Evolutionary conservation across 2,888 invertebrate species (phyloP), one percentile per base, ranked within the genome.

Genomic region (Eupithecia pulchellata): DNA sequence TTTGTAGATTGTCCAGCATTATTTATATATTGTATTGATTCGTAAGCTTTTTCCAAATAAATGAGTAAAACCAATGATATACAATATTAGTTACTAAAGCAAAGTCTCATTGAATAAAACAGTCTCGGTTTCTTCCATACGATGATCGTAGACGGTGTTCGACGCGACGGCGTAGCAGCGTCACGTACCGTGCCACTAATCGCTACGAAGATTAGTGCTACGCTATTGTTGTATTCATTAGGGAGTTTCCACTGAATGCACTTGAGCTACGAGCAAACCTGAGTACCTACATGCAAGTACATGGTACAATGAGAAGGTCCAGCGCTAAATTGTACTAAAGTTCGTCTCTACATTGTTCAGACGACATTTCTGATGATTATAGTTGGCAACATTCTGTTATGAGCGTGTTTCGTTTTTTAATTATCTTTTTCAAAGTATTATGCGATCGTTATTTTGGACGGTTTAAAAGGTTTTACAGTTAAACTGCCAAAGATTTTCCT

Each of bases 151-250:
- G 71, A 73, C 42, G 66, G 27, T 68, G 68, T 71, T 71, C 71
- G 68, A 42, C 69, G 66, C 66, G 69, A 74, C 71, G 68, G 55
- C 69, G 66, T 69, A 71, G 68, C 72, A 47, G 29, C 63, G 62
- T 62, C 67, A 62, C 68, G 71, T 73, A 64, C 32, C 78, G 74
- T 87, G 88, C 86, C 83, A 84, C 86, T 89, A 89, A 90, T 89
- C 87, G 86, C 87, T 85, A 86, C 85, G 86, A 82, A 87, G 89
- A 90, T 89, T 90, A 89, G 87, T 84, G 83, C 75, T 68, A 73
- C 68, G 76, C 78, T 78, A 79, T 82, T 85, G 82, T 82, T 79
- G 81, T 82, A 79, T 78, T 77, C 78, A 74, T 78, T 64, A 74
- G 74, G 69, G 77, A 68, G 71, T 79, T 79, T 76, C 72, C 68